A percentile compares a stretch with the other conserved stretches of the same genome.
phyloP scores from a whole-genome alignment of 37 sponge, comb jelly and placozoan genomes.

The Aplysina aerophoba region DNA sequence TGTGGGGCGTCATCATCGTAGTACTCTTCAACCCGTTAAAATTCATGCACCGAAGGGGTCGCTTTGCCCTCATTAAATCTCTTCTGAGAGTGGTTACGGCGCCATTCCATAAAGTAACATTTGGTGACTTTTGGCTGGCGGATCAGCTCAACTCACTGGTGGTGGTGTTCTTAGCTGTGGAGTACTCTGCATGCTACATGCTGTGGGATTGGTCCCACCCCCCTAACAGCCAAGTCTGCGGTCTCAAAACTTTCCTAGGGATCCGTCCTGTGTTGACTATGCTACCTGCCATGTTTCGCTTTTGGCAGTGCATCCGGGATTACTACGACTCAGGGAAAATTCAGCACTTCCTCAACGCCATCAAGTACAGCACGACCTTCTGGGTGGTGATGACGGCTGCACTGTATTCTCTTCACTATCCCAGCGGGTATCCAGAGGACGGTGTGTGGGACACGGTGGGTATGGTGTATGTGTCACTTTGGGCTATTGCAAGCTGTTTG shows the following conservation, averaged over 20 bases:
- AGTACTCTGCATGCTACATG: slow-evolving; percentile 82
- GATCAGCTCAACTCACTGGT: slow-evolving; percentile 96
- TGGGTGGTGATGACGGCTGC: slow-evolving; percentile 82
- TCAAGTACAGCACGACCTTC: slow-evolving; percentile 90
- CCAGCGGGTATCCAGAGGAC: background rate
- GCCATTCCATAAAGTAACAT: slow-evolving; percentile 78
- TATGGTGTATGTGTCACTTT: slow-evolving; percentile 53
- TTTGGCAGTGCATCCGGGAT: slow-evolving; percentile 89
- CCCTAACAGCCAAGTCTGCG: slow-evolving; percentile 19
- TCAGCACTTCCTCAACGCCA: slow-evolving; percentile 89
- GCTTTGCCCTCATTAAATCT: slow-evolving; percentile 50
- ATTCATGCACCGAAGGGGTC: slow-evolving; percentile 41
- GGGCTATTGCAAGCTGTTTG: slow-evolving; percentile 60
- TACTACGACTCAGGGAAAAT: slow-evolving; percentile 75
- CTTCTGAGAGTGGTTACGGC: slow-evolving; percentile 75
- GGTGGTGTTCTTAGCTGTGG: slow-evolving; percentile 84
- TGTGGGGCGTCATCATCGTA: slow-evolving; percentile 58
- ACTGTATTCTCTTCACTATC: slow-evolving; percentile 43
- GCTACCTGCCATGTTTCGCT: slow-evolving; percentile 90
- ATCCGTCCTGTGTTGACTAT: slow-evolving; percentile 85
- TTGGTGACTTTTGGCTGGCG: slow-evolving; percentile 95
- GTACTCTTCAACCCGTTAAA: slow-evolving; percentile 71
- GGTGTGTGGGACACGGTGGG: slow-evolving; percentile 10
- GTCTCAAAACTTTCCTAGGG: slow-evolving; percentile 33
- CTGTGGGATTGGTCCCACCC: background rate